Evolutionary conservation across 2,797 vertebrate species (phyloP).

Genomic region (Acestrorhynchus altus): DNA sequence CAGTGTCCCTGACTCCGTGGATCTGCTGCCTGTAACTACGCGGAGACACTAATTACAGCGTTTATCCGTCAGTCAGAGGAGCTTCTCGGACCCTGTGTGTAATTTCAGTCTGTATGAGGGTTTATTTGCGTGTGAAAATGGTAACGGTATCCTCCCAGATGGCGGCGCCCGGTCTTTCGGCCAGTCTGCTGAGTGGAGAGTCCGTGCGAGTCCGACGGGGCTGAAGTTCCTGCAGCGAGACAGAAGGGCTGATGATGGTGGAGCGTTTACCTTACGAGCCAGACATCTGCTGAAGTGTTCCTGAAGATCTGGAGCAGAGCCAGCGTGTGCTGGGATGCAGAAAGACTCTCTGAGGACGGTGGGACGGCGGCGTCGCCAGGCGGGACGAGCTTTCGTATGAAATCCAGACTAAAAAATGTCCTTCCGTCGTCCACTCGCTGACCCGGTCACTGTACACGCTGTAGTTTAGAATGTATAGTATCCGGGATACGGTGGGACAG

Average conservation of each 20-base stretch:
- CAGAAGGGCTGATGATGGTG: neutral
- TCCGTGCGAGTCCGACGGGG: neutral
- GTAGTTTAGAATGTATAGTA: too few species aligned
- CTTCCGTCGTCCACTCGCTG: conserved; percentile 4
- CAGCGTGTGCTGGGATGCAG: conserved; percentile 27
- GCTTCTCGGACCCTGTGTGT: too few species aligned
- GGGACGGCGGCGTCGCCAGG: conserved; percentile 38
- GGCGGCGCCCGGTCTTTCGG: neutral
- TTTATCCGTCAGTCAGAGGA: too few species aligned
- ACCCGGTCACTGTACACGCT: too few species aligned
- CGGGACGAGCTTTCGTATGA: conserved; percentile 43
- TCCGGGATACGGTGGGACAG: too few species aligned
- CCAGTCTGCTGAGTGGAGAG: neutral
- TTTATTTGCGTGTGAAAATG: too few species aligned
- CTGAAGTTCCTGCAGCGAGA: conserved; percentile 3
- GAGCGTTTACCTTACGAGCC: conserved; percentile 35
- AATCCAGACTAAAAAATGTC: conserved; percentile 39
- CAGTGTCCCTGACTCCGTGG: too few species aligned
- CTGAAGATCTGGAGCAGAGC: conserved; percentile 33
- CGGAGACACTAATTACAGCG: too few species aligned
- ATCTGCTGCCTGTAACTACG: too few species aligned
- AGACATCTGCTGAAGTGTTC: conserved; percentile 51
- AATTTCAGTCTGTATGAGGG: too few species aligned
- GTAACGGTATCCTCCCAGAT: neutral
- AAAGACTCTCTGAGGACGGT: conserved; percentile 26